A percentile compares a stretch with the other conserved stretches of the same genome.
Conservation (phyloP, 1,140 invertebrate species). For the Lepidurus arcticus region DNA sequence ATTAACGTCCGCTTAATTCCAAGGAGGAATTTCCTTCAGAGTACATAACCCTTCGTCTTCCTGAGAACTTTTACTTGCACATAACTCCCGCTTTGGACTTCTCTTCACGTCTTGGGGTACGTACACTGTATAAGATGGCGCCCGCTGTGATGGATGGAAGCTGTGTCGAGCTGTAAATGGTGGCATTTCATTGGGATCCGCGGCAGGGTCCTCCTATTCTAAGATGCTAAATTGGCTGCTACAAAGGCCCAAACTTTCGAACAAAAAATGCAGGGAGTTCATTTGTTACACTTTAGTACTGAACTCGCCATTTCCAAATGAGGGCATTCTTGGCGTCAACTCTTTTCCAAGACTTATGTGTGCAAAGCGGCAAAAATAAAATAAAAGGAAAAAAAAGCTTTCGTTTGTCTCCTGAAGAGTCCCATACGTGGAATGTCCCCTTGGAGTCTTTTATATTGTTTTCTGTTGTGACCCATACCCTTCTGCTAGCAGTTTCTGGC, state of each 20-base stretch:
- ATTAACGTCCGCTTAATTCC: slow-evolving; percentile 17
- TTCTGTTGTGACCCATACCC: background rate
- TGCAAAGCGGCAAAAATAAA: background rate
- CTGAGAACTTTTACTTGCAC: background rate
- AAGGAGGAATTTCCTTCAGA: background rate
- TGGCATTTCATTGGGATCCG: background rate
- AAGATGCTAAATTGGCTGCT: slow-evolving; percentile 15
- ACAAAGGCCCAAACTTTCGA: background rate
- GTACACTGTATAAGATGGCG: background rate
- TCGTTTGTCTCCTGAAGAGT: background rate
- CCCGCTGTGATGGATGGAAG: slow-evolving; percentile 11
- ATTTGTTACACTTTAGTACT: background rate
- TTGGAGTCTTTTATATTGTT: slow-evolving; percentile 19
- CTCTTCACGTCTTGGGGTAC: too few relatives aligned
- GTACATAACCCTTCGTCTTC: slow-evolving; percentile 3
- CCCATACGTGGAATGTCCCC: background rate
- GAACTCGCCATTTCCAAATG: background rate
- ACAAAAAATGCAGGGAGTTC: background rate
- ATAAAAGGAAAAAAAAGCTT: background rate
- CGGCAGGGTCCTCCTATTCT: background rate
- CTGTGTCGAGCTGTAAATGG: slow-evolving; percentile 10
- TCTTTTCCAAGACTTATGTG: background rate
- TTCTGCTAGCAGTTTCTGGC: background rate
- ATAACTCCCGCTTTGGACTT: background rate
- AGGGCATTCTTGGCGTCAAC: background rate